Percentiles rank a stretch among this genome's conserved stretches.
Evolutionary conservation across 2,888 invertebrate species (phyloP).

Genomic region (Pyrrhia umbra): DNA sequence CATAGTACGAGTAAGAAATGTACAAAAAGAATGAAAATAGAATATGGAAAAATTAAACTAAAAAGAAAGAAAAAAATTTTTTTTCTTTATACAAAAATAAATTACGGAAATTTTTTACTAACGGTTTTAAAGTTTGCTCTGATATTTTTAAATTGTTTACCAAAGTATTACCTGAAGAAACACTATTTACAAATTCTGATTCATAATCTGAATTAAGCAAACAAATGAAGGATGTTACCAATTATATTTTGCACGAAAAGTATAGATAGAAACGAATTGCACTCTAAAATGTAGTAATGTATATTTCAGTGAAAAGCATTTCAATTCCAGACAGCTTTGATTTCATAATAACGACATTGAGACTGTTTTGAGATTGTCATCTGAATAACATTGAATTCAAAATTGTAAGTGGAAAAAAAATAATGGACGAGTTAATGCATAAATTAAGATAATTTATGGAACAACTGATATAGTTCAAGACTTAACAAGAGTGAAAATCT

Average conservation of each 20-base stretch:
- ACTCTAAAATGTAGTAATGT: slow-evolving; percentile 3
- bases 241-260: slow-evolving; percentile 13
- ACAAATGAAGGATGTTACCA: neutral
- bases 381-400: neutral
- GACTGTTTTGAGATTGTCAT: neutral
- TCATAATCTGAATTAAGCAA: slow-evolving; percentile 2
- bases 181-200: neutral
- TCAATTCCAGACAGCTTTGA: slow-evolving; percentile 2
- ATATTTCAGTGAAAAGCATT: neutral
- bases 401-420: neutral
- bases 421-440: neutral
- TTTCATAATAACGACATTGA: slow-evolving; percentile 43
- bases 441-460: neutral
- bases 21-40: neutral
- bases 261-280: slow-evolving; percentile 12
- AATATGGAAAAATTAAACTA: neutral
- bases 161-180: neutral
- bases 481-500: neutral
- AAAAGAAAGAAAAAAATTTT: no score
- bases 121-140: no score
- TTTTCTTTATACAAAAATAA: no score
- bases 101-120: no score
- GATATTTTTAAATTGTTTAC: neutral
- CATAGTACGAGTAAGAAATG: neutral
- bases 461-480: neutral